Percentiles rank a stretch among this genome's conserved stretches.
Conservation (phyloP, 2,797 vertebrate genomes). For the Periparus ater region DNA sequence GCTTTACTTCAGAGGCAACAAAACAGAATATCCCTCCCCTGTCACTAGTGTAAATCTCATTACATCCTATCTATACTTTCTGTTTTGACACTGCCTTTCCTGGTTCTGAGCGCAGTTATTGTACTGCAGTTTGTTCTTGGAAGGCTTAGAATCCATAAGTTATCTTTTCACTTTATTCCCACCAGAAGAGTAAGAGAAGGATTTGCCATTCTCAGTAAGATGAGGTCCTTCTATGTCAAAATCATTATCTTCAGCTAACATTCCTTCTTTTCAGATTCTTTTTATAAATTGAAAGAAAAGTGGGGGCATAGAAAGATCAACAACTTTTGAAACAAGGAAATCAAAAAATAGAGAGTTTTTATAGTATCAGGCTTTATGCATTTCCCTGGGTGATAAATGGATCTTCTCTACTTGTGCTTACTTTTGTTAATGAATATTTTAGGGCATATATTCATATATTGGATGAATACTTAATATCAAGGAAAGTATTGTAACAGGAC, state of each 20-base stretch:
- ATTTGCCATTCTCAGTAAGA: conserved; percentile 51
- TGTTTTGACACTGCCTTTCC: conserved; percentile 21
- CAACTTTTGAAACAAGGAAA: conserved; percentile 61
- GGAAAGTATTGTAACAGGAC: neutral
- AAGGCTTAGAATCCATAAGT: conserved; percentile 32
- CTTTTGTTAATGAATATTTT: conserved; percentile 46
- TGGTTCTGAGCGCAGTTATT: neutral
- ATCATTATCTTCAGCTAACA: conserved; percentile 69
- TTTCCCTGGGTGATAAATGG: conserved; percentile 22
- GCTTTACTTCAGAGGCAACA: neutral
- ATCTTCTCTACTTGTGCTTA: conserved; percentile 34
- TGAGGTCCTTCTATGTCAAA: conserved; percentile 61
- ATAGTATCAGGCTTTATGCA: conserved; percentile 13
- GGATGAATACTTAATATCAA: neutral
- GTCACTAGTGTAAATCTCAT: neutral
- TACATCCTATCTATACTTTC: neutral
- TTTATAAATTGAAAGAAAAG: conserved; percentile 64
- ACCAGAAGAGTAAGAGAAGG: conserved; percentile 34
- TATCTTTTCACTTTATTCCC: conserved; percentile 57
- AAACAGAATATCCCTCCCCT: neutral
- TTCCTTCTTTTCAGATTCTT: conserved; percentile 52
- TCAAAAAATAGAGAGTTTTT: conserved; percentile 19
- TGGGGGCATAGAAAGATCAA: conserved; percentile 62
- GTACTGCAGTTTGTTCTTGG: conserved; percentile 28
- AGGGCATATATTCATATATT: neutral